Evolutionary conservation across 2,888 invertebrate species (phyloP).

Genomic region (Orthosia incerta): DNA sequence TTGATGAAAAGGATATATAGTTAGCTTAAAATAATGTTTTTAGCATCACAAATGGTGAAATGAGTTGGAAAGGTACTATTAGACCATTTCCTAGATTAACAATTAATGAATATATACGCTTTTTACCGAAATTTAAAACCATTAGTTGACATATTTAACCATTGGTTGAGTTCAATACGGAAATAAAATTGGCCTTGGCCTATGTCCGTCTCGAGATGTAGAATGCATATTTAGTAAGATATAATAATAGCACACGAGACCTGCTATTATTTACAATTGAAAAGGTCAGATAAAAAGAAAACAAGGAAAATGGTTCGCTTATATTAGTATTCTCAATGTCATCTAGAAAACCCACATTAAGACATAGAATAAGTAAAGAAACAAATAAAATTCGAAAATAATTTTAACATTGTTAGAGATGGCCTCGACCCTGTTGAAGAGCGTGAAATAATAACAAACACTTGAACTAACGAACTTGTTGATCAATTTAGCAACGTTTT

Average conservation of each 20-base stretch:
- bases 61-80: no score
- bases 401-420: neutral
- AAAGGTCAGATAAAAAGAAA: slow-evolving; percentile 1
- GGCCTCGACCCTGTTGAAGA: slow-evolving; percentile 27
- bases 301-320: neutral
- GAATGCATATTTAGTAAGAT: neutral
- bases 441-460: slow-evolving; percentile 36
- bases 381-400: slow-evolving; percentile 31
- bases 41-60: no score
- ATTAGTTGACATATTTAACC: no score
- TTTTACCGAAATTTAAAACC: no score
- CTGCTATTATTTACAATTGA: neutral
- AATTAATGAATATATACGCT: no score
- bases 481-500: slow-evolving; percentile 23
- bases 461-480: slow-evolving; percentile 24
- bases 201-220: no score
- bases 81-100: no score
- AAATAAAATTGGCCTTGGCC: no score
- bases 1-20: no score
- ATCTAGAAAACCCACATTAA: neutral
- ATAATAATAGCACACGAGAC: neutral
- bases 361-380: neutral
- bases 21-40: no score
- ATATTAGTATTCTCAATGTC: neutral
- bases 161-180: no score